Percentiles rank a stretch among this genome's conserved stretches.
Conservation (phyloP, 1,140 invertebrate genomes). For the Cotesia typhae region DNA sequence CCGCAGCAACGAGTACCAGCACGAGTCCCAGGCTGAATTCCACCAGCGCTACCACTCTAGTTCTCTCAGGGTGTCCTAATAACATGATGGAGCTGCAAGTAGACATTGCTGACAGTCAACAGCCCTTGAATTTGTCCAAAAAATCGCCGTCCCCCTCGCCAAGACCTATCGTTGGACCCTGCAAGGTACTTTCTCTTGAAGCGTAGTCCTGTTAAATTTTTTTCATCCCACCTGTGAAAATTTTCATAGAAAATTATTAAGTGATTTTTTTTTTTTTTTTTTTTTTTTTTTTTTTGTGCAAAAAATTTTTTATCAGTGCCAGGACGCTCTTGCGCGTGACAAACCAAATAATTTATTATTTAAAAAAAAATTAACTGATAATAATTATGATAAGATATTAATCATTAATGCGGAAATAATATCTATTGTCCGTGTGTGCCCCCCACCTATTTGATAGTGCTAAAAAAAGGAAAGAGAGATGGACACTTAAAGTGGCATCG, state of each 20-base stretch:
- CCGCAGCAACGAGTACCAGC: slow-evolving; percentile 53
- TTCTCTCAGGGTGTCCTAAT: slow-evolving; percentile 56
- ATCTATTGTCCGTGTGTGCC: background rate
- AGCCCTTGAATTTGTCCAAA: slow-evolving; percentile 87
- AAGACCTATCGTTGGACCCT: slow-evolving; percentile 64
- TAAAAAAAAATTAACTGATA: slow-evolving; percentile 59
- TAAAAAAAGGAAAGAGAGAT: slow-evolving; percentile 12
- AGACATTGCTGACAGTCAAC: slow-evolving; percentile 81
- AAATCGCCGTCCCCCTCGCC: slow-evolving; percentile 84
- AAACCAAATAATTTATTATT: slow-evolving; percentile 76
- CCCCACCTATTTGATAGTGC: slow-evolving; percentile 28
- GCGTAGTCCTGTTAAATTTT: slow-evolving; percentile 62
- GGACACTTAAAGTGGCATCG: slow-evolving; percentile 24
- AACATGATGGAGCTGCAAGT: slow-evolving; percentile 81
- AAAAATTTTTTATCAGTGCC: slow-evolving; percentile 34
- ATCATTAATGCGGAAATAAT: background rate
- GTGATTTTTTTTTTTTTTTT: background rate
- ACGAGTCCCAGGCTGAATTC: slow-evolving; percentile 60
- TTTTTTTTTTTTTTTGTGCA: too few species aligned
- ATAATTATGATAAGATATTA: slow-evolving; percentile 29
- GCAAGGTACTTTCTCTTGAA: slow-evolving; percentile 69
- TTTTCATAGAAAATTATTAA: too few species aligned
- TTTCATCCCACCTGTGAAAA: background rate
- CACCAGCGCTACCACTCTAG: slow-evolving; percentile 61
- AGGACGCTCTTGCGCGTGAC: slow-evolving; percentile 67